These are phyloP conservation scores for Climacteris rufus DNA, from an alignment of 2,113 vertebrate species.

Conservation along the genomic window DNA sequence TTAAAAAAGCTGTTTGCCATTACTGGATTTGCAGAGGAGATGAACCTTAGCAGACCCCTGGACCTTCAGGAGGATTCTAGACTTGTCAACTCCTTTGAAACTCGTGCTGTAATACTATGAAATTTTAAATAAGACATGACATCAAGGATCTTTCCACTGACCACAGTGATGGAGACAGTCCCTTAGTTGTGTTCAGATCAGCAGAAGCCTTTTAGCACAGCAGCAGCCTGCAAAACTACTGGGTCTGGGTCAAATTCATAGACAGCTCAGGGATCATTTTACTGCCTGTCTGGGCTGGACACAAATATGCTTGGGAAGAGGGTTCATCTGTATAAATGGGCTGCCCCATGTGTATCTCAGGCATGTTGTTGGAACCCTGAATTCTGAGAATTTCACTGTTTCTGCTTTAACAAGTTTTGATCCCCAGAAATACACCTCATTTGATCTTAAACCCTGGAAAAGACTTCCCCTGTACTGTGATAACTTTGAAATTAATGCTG, in stretches of 20 bases:
- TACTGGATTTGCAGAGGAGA: neutral
- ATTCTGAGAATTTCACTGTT: no score
- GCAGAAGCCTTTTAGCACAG: neutral
- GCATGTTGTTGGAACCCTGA: no score
- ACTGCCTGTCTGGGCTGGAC: neutral
- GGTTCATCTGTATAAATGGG: neutral
- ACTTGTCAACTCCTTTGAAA: neutral
- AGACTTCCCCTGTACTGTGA: no score
- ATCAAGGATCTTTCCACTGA: neutral
- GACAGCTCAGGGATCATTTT: neutral
- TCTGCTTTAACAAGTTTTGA: no score
- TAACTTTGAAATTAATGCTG: no score
- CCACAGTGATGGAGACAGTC: neutral
- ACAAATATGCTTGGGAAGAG: neutral
- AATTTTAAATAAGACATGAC: neutral
- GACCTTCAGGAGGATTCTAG: neutral
- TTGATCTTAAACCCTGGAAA: no score
- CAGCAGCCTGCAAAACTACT: neutral
- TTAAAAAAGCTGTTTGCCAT: neutral
- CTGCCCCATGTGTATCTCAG: neutral
- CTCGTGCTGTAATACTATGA: neutral
- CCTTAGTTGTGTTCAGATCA: neutral
- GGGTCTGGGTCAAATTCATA: neutral
- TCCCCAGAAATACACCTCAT: no score
- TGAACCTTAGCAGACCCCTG: neutral